phyloP scores from a whole-genome alignment of 2,113 vertebrate species.

The Strix aluco region DNA sequence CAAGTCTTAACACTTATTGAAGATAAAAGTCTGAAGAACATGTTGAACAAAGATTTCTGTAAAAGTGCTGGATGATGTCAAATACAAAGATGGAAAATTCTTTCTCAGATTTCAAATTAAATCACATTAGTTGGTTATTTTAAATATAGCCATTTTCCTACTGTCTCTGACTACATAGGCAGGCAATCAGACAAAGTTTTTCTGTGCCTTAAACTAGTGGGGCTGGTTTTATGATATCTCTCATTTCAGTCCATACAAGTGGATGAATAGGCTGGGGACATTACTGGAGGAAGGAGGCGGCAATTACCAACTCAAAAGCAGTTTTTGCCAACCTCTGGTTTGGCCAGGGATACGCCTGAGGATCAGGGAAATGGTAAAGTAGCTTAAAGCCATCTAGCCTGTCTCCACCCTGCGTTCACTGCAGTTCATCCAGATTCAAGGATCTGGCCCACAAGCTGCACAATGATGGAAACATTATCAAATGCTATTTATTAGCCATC shows the following conservation, averaged over 20 bases:
- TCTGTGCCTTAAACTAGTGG: background rate
- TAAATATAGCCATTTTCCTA: background rate
- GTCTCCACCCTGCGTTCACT: background rate
- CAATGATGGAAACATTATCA: background rate
- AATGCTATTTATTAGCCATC: conserved; percentile 3
- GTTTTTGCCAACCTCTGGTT: conserved; percentile 41
- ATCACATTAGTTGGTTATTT: background rate
- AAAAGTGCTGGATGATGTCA: background rate
- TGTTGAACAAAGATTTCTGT: background rate
- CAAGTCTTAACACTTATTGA: background rate
- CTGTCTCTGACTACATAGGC: background rate
- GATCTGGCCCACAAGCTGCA: conserved; percentile 12
- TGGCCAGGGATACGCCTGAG: conserved; percentile 23
- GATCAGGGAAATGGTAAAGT: background rate
- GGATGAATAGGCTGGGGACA: background rate
- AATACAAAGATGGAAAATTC: background rate
- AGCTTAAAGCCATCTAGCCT: conserved; percentile 44
- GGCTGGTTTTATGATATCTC: background rate
- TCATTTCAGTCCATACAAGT: background rate
- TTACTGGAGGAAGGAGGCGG: conserved; percentile 11
- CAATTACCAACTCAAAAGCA: conserved; percentile 29
- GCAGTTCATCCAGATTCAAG: conserved; percentile 25
- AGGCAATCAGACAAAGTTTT: background rate
- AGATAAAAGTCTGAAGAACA: background rate
- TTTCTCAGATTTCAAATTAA: conserved; percentile 2